Base-by-base conservation (phyloP, 1,140 invertebrate species). In the Drosophila ironensis region DNA sequence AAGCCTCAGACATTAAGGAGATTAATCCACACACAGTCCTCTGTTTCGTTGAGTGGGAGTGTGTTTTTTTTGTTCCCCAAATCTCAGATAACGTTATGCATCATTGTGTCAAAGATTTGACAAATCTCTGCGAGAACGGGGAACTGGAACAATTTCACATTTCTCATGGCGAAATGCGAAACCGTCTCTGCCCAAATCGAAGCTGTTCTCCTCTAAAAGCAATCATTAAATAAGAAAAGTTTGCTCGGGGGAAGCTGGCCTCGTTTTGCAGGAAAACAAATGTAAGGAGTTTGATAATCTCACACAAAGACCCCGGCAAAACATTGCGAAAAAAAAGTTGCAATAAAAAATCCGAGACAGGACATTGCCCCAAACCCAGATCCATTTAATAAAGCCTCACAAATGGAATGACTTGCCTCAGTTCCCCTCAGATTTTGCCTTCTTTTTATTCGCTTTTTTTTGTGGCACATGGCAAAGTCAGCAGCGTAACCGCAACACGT, bases 401-500 rank as follows among this genome's bases (percentile, higher is more conserved):
- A 88, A 88, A 88, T 88, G 86, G 73, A 86, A 81, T 86, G 78
- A 86, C 76, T 87, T 60, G 71, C 53, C 41, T 67, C 59, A 30
- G 56, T 19, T 61, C 30, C 47, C 57, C 56, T 42, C 50, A n/a
- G n/a, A n/a, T 57, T 35, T 60, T 42, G 44, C 4, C 11, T 41
- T 16, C 35, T 33, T 52, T 37, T 59, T 52, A 27, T 27, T n/a
- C n/a, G n/a, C n/a, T 51, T 45, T 46, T 38, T 35, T 33, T 46
- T 37, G 42, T 60, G 53, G 45, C 61, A 46, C 72, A 57, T 41
- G 71, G 57, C 64, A 75, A 76, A 88, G 75, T 88, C 84, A 84
- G 59, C 33, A 86, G 53, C 86, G 80, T 88, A 88, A 88, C 86
- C 86, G 86, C 86, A 88, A 86, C 68, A 88, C 86, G 86, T 88